Conservation (phyloP, 2,113 vertebrate species). For the Lampris incognitus region DNA sequence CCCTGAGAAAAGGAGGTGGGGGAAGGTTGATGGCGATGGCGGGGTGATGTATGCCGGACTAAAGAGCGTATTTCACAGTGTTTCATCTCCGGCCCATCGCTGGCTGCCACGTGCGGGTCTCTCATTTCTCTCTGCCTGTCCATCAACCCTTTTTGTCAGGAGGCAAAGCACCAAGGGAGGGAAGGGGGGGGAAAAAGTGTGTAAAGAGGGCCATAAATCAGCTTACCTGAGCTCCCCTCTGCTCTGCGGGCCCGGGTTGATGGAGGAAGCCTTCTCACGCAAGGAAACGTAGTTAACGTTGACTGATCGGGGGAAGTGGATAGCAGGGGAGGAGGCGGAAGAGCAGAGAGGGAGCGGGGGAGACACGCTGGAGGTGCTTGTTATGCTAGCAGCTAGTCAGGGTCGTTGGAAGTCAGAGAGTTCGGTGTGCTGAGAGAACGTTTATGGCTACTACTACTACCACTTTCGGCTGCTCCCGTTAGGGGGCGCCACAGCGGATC, state of each 20-base stretch:
- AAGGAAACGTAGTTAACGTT: conserved; percentile 76
- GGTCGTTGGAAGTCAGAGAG: too few relatives aligned
- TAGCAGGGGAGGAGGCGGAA: conserved; percentile 43
- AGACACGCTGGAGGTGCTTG: conserved; percentile 67
- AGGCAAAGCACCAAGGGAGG: conserved; percentile 59
- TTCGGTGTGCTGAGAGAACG: too few relatives aligned
- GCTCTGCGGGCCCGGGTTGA: conserved; percentile 52
- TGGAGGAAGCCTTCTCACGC: conserved; percentile 64
- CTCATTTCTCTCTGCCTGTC: conserved; percentile 59
- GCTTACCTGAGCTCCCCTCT: conserved; percentile 66
- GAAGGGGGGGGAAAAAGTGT: conserved; percentile 31
- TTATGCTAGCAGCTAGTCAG: conserved; percentile 68
- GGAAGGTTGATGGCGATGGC: too few relatives aligned
- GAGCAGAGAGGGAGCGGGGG: conserved; percentile 19
- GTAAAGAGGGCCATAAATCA: conserved; percentile 59
- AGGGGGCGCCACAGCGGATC: too few relatives aligned
- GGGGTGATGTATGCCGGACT: conserved; percentile 74
- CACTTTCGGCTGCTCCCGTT: too few relatives aligned
- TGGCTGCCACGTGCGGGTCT: conserved; percentile 59
- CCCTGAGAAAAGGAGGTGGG: conserved; percentile 46
- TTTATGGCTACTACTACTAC: too few relatives aligned
- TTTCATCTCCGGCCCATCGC: conserved; percentile 67
- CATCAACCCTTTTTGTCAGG: conserved; percentile 66
- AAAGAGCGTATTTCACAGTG: conserved; percentile 68
- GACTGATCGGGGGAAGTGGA: conserved; percentile 69